Evolutionary conservation across 2,888 invertebrate genomes (phyloP).

Genomic region (Nowickia ferox): DNA sequence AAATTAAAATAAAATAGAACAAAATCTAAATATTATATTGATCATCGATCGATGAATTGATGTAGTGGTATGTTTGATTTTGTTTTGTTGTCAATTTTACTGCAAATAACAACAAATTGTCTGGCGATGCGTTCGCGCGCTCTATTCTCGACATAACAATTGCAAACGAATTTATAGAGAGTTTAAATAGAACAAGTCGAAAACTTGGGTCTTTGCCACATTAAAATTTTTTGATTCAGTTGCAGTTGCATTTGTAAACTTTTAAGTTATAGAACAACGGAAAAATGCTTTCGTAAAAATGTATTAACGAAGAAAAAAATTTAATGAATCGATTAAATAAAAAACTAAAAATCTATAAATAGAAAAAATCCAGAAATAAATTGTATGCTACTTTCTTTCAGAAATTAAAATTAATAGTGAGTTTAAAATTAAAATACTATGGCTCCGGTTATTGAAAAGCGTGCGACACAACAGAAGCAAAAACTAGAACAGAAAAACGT

Average conservation of each 20-base stretch:
- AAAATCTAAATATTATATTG: slow-evolving; percentile 45
- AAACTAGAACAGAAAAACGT: slow-evolving; percentile 58
- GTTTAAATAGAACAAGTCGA: slow-evolving; percentile 33
- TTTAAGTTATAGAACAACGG: slow-evolving; percentile 61
- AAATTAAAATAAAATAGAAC: slow-evolving; percentile 23
- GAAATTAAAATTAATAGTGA: slow-evolving; percentile 77
- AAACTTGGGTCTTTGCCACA: slow-evolving; percentile 80
- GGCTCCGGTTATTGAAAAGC: slow-evolving; percentile 82
- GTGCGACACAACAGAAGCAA: slow-evolving; percentile 74
- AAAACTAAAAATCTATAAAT: neutral
- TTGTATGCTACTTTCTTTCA: slow-evolving; percentile 55
- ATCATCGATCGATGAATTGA: slow-evolving; percentile 48
- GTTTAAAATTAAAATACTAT: slow-evolving; percentile 72
- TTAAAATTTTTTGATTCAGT: slow-evolving; percentile 80
- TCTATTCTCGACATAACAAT: slow-evolving; percentile 27
- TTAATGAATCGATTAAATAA: slow-evolving; percentile 24
- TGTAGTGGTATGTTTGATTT: slow-evolving; percentile 22
- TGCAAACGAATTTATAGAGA: slow-evolving; percentile 29
- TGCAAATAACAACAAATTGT: slow-evolving; percentile 48
- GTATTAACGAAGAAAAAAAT: slow-evolving; percentile 29
- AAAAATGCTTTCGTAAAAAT: slow-evolving; percentile 19
- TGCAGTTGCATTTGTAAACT: slow-evolving; percentile 69
- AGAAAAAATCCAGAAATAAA: slow-evolving; percentile 25
- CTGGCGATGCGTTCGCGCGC: slow-evolving; percentile 65
- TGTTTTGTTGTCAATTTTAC: slow-evolving; percentile 1